Evolutionary conservation across 2,113 vertebrate genomes (phyloP).

Genomic region (Oceanites oceanicus): DNA sequence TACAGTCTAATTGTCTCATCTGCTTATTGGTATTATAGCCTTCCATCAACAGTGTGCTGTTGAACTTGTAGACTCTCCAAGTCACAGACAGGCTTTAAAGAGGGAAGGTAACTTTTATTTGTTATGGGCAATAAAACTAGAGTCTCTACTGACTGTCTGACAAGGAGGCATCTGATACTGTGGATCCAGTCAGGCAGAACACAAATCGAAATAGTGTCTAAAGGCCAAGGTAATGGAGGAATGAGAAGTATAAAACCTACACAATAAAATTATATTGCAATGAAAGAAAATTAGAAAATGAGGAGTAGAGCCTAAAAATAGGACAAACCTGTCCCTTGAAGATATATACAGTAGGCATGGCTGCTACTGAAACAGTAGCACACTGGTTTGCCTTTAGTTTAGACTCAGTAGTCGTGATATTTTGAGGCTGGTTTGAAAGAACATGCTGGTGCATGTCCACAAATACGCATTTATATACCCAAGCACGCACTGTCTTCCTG

Average conservation of each 20-base stretch:
- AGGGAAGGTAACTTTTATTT: constrained; percentile 76
- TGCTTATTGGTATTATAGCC: constrained; percentile 58
- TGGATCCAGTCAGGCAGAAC: constrained; percentile 69
- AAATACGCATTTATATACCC: rapidly evolving
- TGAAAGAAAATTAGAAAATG: constrained; percentile 64
- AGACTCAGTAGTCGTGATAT: background rate
- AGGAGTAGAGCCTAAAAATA: constrained; percentile 25
- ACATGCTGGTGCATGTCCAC: background rate
- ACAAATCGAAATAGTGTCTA: constrained; percentile 68
- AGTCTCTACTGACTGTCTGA: constrained; percentile 69
- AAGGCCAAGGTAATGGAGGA: constrained; percentile 59
- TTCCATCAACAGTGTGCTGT: constrained; percentile 56
- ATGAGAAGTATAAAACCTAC: constrained; percentile 33
- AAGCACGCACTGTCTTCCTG: rapidly evolving
- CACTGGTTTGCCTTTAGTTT: background rate
- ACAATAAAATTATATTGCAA: constrained; percentile 55
- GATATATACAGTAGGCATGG: background rate
- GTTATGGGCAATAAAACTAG: constrained; percentile 73
- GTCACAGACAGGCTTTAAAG: constrained; percentile 73
- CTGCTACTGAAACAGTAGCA: background rate
- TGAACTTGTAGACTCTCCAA: constrained; percentile 69
- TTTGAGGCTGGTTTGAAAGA: background rate
- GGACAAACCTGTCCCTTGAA: background rate
- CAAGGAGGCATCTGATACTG: constrained; percentile 45
- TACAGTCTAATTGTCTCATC: constrained; percentile 78